Base-by-base conservation (phyloP, 1,140 invertebrate genomes). In the Hyphantria cunea region DNA sequence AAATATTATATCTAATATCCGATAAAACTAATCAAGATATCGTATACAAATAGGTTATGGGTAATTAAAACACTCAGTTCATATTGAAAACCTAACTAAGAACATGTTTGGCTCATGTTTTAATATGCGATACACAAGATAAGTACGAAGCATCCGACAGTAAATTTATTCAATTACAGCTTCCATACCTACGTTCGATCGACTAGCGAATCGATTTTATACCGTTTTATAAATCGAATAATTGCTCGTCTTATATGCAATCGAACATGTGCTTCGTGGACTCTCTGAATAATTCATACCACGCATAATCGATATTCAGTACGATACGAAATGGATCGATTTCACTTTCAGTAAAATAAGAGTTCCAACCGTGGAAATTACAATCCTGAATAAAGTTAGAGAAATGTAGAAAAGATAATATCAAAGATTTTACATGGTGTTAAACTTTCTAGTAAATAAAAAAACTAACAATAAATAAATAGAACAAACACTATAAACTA, bases 261-360 rank as follows among this genome's bases (percentile, higher is more conserved):
- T 33, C 5, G 37, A 47, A 33, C 53, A 56, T 45, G 42, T 60
- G 48, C 48, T 44, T 60, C 41, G 48, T 49, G 58, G 48, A 39
- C 9, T 7, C 61, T 60, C 33, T 68, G 60, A 63, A 68, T 68
- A 44, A 68, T 68, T 68, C 66, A 68, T 53, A 12, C 13, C 56
- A 53, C 34, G 49, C 32, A 48, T 53, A 59, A 63, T 59, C 60
- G 66, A 68, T 68, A 68, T 64, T 42, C 61, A 52, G 60, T 44
- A 15, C 31, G 61, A 68, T 66, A 58, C 53, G 44, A 41, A 64
- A 15, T 54, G 37, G 31, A 68, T 68, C 65, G 65, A 68, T 68
- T 68, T 67, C 48, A n/a, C 58, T 67, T 56, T 62, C 51, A 61
- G 47, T 59, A 51, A 66, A 54, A 62, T 56, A 56, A 45, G 37